Conservation (phyloP, 2,888 invertebrate genomes). For the Azorinus chamasolen region DNA sequence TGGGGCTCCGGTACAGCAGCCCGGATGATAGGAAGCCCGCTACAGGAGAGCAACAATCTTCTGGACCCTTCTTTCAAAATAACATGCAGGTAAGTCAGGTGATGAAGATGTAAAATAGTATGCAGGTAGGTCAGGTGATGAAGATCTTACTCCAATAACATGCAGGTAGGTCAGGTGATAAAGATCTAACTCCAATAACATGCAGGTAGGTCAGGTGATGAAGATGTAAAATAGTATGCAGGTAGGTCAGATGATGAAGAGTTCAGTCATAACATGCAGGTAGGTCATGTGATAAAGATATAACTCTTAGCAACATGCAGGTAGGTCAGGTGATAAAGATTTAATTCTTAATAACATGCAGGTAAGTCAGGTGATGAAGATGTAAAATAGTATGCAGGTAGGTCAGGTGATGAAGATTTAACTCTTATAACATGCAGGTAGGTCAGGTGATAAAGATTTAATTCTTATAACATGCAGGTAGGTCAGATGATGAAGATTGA, state of each 20-base stretch:
- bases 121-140: slow-evolving; percentile 60
- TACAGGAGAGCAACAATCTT: slow-evolving; percentile 11
- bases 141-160: slow-evolving; percentile 67
- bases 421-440: slow-evolving; percentile 69
- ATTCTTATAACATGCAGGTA: slow-evolving; percentile 64
- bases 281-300: slow-evolving; percentile 14
- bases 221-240: slow-evolving; percentile 68
- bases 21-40: slow-evolving; percentile 55
- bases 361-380: no score
- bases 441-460: no score
- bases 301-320: slow-evolving; percentile 68
- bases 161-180: slow-evolving; percentile 42
- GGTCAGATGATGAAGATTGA: slow-evolving; percentile 35
- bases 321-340: slow-evolving; percentile 7
- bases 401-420: slow-evolving; percentile 8
- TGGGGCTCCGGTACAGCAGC: slow-evolving; percentile 62
- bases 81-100: slow-evolving; percentile 62
- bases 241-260: slow-evolving; percentile 46
- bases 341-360: slow-evolving; percentile 63
- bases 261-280: slow-evolving; percentile 70
- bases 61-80: slow-evolving; percentile 66
- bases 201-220: no score
- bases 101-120: slow-evolving; percentile 60
- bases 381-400: slow-evolving; percentile 70
- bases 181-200: slow-evolving; percentile 67